Evolutionary conservation across 2,113 vertebrate species (phyloP).

Genomic region (Sylvilagus bachmani): DNA sequence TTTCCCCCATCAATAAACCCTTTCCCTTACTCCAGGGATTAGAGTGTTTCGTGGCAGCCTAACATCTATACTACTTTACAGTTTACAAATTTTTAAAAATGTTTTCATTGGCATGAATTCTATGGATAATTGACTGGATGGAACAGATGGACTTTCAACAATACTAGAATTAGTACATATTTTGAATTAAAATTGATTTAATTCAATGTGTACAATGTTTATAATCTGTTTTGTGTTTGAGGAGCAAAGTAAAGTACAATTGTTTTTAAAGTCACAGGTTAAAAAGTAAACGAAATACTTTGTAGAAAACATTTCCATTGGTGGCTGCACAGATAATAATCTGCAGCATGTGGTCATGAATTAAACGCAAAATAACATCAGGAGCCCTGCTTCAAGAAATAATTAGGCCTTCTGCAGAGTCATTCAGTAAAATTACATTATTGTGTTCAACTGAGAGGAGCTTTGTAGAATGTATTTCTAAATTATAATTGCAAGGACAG

Average conservation of each 20-base stretch:
- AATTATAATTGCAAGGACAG: slow-evolving; percentile 81
- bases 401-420: slow-evolving; percentile 84
- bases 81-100: neutral
- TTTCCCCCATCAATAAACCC: too few species aligned
- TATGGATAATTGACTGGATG: neutral
- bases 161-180: neutral
- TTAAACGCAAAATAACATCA: slow-evolving; percentile 84
- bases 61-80: neutral
- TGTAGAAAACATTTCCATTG: slow-evolving; percentile 76
- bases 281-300: slow-evolving; percentile 67
- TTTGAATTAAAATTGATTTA: slow-evolving; percentile 25
- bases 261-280: slow-evolving; percentile 68
- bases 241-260: slow-evolving; percentile 35
- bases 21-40: too few species aligned
- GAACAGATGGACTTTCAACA: neutral
- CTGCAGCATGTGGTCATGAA: slow-evolving; percentile 78
- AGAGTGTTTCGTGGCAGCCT: too few species aligned
- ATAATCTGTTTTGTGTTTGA: slow-evolving; percentile 30
- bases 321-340: slow-evolving; percentile 77
- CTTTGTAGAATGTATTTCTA: slow-evolving; percentile 80
- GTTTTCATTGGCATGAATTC: slow-evolving; percentile 21
- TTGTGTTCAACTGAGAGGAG: slow-evolving; percentile 79
- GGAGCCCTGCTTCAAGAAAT: slow-evolving; percentile 81
- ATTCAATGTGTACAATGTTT: neutral
- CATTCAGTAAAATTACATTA: slow-evolving; percentile 84